Percentiles rank a stretch among this genome's conserved stretches.
Conservation (phyloP, 2,888 invertebrate genomes). For the Xestia ashworthii region DNA sequence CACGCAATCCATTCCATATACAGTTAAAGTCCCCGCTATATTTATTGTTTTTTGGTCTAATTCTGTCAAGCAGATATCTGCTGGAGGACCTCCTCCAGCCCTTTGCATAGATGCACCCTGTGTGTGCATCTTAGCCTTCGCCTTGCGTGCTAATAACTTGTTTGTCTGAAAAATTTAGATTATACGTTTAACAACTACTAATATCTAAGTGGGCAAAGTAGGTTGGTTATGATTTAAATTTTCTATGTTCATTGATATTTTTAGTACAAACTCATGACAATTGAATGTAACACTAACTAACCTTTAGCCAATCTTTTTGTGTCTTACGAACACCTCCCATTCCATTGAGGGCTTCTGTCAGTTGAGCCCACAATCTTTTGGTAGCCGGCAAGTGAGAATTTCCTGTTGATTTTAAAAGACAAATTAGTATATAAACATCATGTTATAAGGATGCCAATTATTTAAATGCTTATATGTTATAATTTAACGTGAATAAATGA, state of each 20-base stretch:
- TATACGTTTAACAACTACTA: too few species aligned
- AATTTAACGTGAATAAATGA: too few species aligned
- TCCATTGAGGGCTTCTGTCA: constrained; percentile 3
- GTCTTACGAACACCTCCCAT: constrained; percentile 3
- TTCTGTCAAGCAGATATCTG: neutral
- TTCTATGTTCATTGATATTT: neutral
- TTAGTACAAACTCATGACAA: neutral
- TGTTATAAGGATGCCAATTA: too few species aligned
- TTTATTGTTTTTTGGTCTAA: neutral
- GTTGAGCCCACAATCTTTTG: neutral
- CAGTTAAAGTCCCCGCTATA: neutral
- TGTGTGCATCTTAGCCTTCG: too few species aligned
- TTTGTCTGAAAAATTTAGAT: too few species aligned
- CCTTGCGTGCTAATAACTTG: too few species aligned
- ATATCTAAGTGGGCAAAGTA: neutral
- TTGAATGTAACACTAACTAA: neutral
- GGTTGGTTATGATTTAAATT: neutral
- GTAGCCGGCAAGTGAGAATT: neutral
- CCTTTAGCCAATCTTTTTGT: neutral
- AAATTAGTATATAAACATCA: neutral
- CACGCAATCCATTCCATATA: constrained; percentile 3
- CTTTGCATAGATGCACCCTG: too few species aligned
- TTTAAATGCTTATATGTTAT: too few species aligned
- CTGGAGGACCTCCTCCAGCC: neutral
- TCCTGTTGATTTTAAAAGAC: neutral